A percentile compares a stretch with the other conserved stretches of the same genome.
Conservation (phyloP, 2,113 vertebrate species). For the Pelecanoides urinatrix region DNA sequence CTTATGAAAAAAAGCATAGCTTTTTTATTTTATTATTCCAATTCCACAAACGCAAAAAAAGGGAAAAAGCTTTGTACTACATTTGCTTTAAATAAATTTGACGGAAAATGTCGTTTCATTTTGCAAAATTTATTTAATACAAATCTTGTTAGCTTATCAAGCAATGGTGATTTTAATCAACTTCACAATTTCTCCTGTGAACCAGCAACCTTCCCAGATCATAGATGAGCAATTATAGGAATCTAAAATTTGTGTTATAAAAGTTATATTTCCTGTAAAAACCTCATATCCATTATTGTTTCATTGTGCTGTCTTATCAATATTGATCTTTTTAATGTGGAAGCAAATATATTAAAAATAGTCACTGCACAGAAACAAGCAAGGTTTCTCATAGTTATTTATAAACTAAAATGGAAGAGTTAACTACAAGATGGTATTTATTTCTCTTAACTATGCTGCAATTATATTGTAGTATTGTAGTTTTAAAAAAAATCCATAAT, state of each 20-base stretch:
- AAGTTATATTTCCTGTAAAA: background rate
- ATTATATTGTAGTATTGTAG: background rate
- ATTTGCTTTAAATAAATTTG: background rate
- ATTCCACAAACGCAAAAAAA: background rate
- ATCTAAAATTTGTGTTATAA: background rate
- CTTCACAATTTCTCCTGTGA: background rate
- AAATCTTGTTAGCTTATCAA: background rate
- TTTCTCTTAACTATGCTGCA: background rate
- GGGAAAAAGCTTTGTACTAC: rapidly evolving
- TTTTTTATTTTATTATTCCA: background rate
- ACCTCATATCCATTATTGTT: background rate
- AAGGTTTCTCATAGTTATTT: background rate
- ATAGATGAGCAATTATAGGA: background rate
- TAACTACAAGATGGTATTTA: background rate
- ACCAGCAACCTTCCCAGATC: background rate
- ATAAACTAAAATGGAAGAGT: background rate
- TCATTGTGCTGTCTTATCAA: background rate
- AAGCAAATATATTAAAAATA: background rate
- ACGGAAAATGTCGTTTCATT: background rate
- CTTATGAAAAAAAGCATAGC: background rate
- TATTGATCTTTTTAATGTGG: background rate
- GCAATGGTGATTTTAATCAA: background rate
- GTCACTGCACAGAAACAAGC: background rate
- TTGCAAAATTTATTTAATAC: background rate
- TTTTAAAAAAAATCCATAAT: background rate